Percentiles rank a stretch among this genome's conserved stretches.
These are phyloP conservation scores for Acanthosoma haemorrhoidale DNA, from an alignment of 2,888 invertebrate species.

Conservation along the genomic window DNA sequence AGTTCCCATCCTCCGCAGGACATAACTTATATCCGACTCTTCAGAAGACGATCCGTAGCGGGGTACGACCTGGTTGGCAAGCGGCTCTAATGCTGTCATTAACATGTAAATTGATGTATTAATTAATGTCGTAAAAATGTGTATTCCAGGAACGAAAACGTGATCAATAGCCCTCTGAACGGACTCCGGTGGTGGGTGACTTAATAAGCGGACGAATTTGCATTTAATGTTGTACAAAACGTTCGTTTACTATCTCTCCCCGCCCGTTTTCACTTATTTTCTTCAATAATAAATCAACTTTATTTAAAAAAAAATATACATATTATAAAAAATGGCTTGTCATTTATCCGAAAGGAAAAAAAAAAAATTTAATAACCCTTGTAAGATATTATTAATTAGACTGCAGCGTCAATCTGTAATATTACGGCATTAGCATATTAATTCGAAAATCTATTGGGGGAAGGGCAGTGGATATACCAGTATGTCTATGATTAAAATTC, in stretches of 20 bases:
- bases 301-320: neutral
- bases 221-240: slow-evolving; percentile 12
- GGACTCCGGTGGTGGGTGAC: no score
- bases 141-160: neutral
- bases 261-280: neutral
- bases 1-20: no score
- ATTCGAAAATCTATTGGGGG: no score
- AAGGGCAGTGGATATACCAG: no score
- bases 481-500: no score
- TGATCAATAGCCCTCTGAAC: neutral
- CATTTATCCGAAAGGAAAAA: neutral
- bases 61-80: no score
- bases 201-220: neutral
- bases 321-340: neutral
- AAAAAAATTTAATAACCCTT: no score
- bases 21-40: no score
- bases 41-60: no score
- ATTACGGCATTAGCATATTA: neutral
- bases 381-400: slow-evolving; percentile 3
- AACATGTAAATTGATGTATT: slow-evolving; percentile 7
- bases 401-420: neutral
- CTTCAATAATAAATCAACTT: slow-evolving; percentile 1
- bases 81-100: neutral
- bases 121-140: slow-evolving; percentile 4
- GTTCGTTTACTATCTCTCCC: neutral